Percentiles rank a stretch among this genome's conserved stretches.
phyloP scores from a whole-genome alignment of 2,113 vertebrate species.

The Xenopus borealis region DNA sequence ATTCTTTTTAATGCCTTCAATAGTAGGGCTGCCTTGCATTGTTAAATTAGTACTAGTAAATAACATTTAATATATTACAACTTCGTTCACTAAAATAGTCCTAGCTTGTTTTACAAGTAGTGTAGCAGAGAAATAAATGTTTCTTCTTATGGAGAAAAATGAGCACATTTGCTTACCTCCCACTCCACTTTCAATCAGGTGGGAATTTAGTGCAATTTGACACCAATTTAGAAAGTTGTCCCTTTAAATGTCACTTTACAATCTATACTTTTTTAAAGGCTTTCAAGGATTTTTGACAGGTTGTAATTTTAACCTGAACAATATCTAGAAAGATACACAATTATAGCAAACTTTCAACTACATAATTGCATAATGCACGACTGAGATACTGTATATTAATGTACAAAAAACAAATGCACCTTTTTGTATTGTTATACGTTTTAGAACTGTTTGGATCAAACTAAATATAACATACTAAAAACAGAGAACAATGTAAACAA shows the following conservation, averaged over 20 bases:
- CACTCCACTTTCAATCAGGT: conserved; percentile 14
- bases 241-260: conserved; percentile 11
- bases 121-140: neutral
- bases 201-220: neutral
- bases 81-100: no score
- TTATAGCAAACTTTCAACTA: conserved; percentile 42
- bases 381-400: conserved; percentile 14
- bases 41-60: no score
- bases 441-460: conserved; percentile 24
- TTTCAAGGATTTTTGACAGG: neutral
- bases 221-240: conserved; percentile 9
- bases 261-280: conserved; percentile 28
- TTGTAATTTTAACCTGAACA: conserved; percentile 10
- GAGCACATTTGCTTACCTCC: conserved; percentile 4
- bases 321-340: conserved; percentile 40
- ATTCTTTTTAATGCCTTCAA: no score
- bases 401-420: neutral
- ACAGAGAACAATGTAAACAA: conserved; percentile 6
- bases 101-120: neutral
- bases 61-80: no score
- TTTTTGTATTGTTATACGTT: neutral
- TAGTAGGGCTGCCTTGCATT: no score
- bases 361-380: conserved; percentile 9
- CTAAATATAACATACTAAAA: conserved; percentile 14
- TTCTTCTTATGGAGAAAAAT: conserved; percentile 9